Base-by-base conservation (phyloP, 2,888 invertebrate species). In the Tetanocera ferruginea region DNA sequence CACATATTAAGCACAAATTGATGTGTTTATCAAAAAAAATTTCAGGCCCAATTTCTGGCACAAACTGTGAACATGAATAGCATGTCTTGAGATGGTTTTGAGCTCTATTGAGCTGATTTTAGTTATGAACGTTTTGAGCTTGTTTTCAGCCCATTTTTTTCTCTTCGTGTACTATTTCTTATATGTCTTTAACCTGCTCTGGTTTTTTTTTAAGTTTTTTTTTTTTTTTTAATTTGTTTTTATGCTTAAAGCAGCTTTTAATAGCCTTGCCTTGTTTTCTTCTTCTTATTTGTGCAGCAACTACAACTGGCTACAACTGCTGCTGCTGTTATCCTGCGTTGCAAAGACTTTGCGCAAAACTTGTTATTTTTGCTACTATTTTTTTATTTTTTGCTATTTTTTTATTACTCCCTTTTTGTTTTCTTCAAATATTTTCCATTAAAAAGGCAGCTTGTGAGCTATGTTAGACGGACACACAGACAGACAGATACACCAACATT, bases 181-280 rank as follows among this genome's bases (percentile, higher is more conserved):
- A n/a, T 31, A n/a, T 23, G 31, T 23, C 37, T 43, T 19, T 19
- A n/a, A 9, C 17, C 37, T 23, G 19, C 37, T 34, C 23, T 23
- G 3, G n/a, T 31, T n/a, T 67, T 60, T 60, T 23, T 28, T 34
- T 1, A 14, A 25, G 34, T 28, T 34, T 1, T 64, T 69, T 14
- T 23, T 17, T 6, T 43, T 28, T 11, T 14, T n/a, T 28, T 51
- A 25, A 19, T 11, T 79, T 74, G 74, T 71, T 52, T 69, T 74
- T 74, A 64, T 72, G 80, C 78, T 78, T 78, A 80, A 77, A 76
- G 75, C 77, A 70, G 73, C 72, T 71, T 80, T 80, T 77, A 78
- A 77, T 76, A 72, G 74, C 74, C 43, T 70, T 75, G n/a, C 51
- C 25, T 37, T 55, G 28, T 52, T 66, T 52, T 11, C 25, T 67